Base-by-base conservation (phyloP, 2,888 invertebrate genomes). In the Microctonus aethiopoides region DNA sequence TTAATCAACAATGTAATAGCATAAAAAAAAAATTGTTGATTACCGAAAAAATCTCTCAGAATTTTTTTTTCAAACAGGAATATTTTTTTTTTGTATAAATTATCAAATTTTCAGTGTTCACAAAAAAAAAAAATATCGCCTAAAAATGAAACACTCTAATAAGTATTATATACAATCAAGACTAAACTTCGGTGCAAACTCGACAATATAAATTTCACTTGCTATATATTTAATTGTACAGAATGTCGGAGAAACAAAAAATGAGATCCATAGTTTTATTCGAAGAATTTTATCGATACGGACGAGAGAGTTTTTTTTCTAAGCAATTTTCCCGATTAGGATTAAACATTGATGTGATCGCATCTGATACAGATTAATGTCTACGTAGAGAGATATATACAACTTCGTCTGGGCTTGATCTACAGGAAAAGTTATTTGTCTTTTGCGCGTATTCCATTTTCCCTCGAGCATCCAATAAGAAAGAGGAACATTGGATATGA, bases 331-430 rank as follows among this genome's bases (percentile, higher is more conserved):
- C 78, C 74, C 78, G 83, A 86, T 85, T 85, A 83, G 81, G 82
- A 84, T 86, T 86, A 86, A 86, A 86, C 82, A 86, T 86, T 85
- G 82, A 86, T 81, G 78, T 77, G 75, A 70, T 72, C 71, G 78
- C 76, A 77, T 68, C 71, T 84, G 86, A 85, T 86, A 84, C 82
- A 83, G 86, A 86, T 86, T 86, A 84, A 86, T 86, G 86, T 79
- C 77, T 70, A 70, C 10, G 46, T 64, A 63, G 60, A 46, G 36
- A 67, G 54, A 69, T 65, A n/a, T n/a, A n/a, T n/a, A 67, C 62
- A 68, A 64, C 41, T 66, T 62, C 41, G 56, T 65, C 70, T 54
- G 71, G 56, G 68, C 72, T 74, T 70, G 70, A 73, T 70, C 73
- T 70, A 41, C 61, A 62, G 67, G 59, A 36, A 72, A 69, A 46